Percentiles rank a stretch among this genome's conserved stretches.
Conservation (phyloP, 2,888 invertebrate genomes). For the Stramonita haemastoma region DNA sequence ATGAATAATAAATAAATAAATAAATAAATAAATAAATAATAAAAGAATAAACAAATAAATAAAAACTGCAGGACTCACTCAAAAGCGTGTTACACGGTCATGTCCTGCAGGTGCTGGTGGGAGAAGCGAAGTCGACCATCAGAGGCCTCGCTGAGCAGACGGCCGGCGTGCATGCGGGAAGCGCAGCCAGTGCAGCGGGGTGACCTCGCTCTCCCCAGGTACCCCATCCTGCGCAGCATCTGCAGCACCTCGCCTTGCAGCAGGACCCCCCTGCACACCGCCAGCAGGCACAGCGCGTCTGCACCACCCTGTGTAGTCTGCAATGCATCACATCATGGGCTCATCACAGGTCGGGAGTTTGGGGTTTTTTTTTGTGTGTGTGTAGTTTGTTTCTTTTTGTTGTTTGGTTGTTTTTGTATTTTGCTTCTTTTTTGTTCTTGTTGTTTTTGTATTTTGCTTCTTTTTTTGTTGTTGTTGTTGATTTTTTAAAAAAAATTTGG, state of each 20-base stretch:
- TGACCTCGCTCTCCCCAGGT: conserved; percentile 66
- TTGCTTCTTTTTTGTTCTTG: too few relatives aligned
- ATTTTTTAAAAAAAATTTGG: too few relatives aligned
- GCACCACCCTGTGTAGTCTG: conserved; percentile 74
- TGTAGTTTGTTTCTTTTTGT: too few relatives aligned
- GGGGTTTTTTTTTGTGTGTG: too few relatives aligned
- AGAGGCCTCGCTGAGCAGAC: conserved; percentile 63
- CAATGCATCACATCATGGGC: not conserved
- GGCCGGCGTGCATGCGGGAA: conserved; percentile 64
- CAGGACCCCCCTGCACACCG: conserved; percentile 71
- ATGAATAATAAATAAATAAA: not conserved
- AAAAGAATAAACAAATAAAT: too few relatives aligned
- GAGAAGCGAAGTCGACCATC: conserved; percentile 69
- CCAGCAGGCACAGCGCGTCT: conserved; percentile 73
- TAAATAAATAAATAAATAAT: not conserved
- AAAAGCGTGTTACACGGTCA: conserved; percentile 69
- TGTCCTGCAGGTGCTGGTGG: conserved; percentile 57
- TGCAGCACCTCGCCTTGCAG: conserved; percentile 68
- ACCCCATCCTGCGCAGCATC: conserved; percentile 69
- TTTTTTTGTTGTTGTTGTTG: too few relatives aligned
- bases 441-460: too few relatives aligned
- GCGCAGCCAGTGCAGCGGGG: conserved; percentile 71
- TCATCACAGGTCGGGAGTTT: not conserved
- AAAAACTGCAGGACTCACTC: conserved; percentile 60
- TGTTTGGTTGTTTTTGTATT: too few relatives aligned